Evolutionary conservation across 2,797 vertebrate species (phyloP).

Genomic region (Strix occidentalis): DNA sequence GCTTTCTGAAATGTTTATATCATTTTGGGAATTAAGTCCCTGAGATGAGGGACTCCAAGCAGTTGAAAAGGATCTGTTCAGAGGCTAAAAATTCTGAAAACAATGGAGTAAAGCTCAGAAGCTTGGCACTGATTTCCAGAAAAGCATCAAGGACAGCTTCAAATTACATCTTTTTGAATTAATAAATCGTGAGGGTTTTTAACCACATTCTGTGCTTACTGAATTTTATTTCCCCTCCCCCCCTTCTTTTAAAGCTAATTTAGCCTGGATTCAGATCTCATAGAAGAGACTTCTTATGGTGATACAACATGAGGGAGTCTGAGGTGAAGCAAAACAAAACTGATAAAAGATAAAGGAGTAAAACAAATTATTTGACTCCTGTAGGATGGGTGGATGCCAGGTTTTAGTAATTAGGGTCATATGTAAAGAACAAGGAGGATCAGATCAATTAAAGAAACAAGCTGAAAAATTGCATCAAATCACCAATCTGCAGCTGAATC

Average conservation of each 20-base stretch:
- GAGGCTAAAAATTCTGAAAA: background rate
- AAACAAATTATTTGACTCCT: constrained; percentile 14
- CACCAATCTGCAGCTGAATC: background rate
- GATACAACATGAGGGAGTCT: background rate
- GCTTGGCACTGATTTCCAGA: background rate
- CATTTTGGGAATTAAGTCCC: constrained; percentile 53
- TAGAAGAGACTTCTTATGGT: background rate
- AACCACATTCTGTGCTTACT: background rate
- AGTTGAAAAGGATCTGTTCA: background rate
- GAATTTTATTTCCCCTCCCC: background rate
- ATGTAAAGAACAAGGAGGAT: constrained; percentile 42
- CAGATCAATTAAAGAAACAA: constrained; percentile 58
- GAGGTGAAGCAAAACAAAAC: background rate
- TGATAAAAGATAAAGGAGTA: background rate
- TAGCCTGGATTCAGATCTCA: background rate
- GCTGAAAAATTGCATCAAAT: constrained; percentile 52
- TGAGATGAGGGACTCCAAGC: background rate
- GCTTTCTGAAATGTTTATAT: constrained; percentile 59
- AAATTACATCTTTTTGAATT: background rate
- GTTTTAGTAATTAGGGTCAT: constrained; percentile 21
- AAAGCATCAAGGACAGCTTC: background rate
- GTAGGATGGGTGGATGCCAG: background rate
- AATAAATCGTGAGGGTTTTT: background rate
- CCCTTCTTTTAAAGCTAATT: background rate
- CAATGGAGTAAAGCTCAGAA: background rate